Conservation (phyloP, 2,113 vertebrate species). For the Pterocles gutturalis region DNA sequence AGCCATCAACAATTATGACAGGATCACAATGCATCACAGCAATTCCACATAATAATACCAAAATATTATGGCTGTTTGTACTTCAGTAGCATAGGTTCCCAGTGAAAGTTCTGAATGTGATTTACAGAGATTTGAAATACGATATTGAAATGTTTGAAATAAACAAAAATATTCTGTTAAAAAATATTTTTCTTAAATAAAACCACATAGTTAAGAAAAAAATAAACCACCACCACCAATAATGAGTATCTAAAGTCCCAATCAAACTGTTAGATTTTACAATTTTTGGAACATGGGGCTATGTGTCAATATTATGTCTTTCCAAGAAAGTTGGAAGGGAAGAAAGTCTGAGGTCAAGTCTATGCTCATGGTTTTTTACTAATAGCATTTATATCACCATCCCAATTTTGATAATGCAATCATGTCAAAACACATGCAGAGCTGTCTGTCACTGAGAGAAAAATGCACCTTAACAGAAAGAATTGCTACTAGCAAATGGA, state of each 20-base stretch:
- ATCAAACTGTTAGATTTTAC: neutral
- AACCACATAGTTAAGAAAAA: neutral
- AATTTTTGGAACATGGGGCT: neutral
- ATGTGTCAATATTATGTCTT: neutral
- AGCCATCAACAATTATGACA: neutral
- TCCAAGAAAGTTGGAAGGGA: neutral
- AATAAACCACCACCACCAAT: neutral
- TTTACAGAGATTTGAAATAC: neutral
- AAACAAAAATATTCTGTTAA: neutral
- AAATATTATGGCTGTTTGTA: neutral
- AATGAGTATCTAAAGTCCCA: neutral
- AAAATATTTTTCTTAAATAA: neutral
- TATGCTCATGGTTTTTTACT: neutral
- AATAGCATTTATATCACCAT: neutral
- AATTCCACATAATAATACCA: neutral
- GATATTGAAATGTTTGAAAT: neutral
- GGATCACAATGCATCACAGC: neutral
- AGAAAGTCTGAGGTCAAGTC: neutral
- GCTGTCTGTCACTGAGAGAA: neutral
- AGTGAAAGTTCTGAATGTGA: neutral
- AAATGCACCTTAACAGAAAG: neutral
- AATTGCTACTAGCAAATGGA: neutral
- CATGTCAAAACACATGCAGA: neutral
- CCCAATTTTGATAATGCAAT: neutral
- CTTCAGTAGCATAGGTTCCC: neutral